Base-by-base conservation (phyloP, 2,113 vertebrate species). In the Apaloderma vittatum region DNA sequence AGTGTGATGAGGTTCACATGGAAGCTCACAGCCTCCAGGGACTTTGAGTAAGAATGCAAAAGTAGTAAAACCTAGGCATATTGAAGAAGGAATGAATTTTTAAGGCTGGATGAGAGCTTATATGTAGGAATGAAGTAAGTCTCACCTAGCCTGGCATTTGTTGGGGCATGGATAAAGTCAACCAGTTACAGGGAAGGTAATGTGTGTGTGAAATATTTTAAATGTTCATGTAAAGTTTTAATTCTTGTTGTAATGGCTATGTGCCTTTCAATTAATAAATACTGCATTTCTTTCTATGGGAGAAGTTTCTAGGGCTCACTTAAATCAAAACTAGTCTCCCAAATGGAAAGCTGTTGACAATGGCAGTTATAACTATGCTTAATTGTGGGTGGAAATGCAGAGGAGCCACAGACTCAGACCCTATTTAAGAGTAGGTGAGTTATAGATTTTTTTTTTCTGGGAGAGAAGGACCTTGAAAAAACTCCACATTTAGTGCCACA, bases 231-330 rank as follows among this genome's bases (percentile, higher is more conserved):
- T 59, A 55, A 86, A 37, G 7, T 68, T 91, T 84, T 36, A 62
- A 66, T 65, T 37, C 11, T 58, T 49, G 2, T 86, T 81, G 14
- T 84, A 71, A 71, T 24, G 57, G 5, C 11, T 59, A 4, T 19
- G 30, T 67, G 17, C 5, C 29, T 55, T 94, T 88, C 1, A 3
- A 4, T 74, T 84, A 73, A 80, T 34, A 80, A 76, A 61, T 22
- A 34, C 34, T 36, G 1, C 8, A 11, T 40, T 80, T 37, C 51
- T 72, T 88, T 70, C 62, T 46, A 24, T 29, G 7, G 37, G 77
- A 71, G 30, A 94, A 67, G 1, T 51, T 70, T 82, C 26, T 62
- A 23, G 15, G 19, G 23, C 0, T 0, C 15, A 37, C 15, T 86
- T 80, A 40, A 72, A 49, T 36, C 5, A 61, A 80, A 86, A 74